phyloP scores from a whole-genome alignment of 2,888 invertebrate genomes.

The Plutella xylostella region DNA sequence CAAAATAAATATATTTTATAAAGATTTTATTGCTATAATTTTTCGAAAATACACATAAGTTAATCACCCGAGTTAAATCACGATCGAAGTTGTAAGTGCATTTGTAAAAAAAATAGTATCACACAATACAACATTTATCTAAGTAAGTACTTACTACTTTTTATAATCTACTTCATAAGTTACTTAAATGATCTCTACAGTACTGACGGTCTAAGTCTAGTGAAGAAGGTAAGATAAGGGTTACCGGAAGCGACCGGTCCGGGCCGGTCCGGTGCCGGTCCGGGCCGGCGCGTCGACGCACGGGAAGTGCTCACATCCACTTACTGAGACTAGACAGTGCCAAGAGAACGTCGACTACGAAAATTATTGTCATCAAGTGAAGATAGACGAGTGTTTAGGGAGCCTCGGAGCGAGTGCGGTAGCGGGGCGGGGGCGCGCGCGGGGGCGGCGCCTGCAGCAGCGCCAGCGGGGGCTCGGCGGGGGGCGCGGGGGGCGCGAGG shows the following conservation, averaged over 20 bases:
- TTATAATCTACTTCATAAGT: constrained; percentile 26
- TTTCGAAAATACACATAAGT: constrained; percentile 39
- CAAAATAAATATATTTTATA: not conserved
- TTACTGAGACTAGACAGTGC: constrained; percentile 15
- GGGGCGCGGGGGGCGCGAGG: constrained; percentile 8
- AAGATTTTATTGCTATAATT: constrained; percentile 25
- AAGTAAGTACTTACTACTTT: constrained; percentile 13
- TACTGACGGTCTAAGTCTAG: constrained; percentile 18
- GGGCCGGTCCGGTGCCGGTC: too few relatives aligned
- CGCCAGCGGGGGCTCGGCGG: constrained; percentile 14
- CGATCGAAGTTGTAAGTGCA: constrained; percentile 32
- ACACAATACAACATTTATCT: constrained; percentile 12
- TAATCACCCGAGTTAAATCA: constrained; percentile 35
- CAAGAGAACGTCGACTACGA: constrained; percentile 27
- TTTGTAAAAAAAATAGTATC: constrained; percentile 31
- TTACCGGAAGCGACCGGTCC: too few relatives aligned
- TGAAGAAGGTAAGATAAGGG: constrained; percentile 13
- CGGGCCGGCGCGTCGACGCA: not conserved
- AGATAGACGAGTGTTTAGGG: not conserved
- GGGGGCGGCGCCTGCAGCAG: constrained; percentile 20
- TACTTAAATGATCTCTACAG: constrained; percentile 23
- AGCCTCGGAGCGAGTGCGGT: constrained; percentile 28
- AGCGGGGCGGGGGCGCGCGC: constrained; percentile 25
- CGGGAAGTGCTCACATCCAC: constrained; percentile 13
- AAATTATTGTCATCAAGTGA: constrained; percentile 47